phyloP scores from a whole-genome alignment of 2,113 vertebrate genomes.

The Hipposideros armiger region DNA sequence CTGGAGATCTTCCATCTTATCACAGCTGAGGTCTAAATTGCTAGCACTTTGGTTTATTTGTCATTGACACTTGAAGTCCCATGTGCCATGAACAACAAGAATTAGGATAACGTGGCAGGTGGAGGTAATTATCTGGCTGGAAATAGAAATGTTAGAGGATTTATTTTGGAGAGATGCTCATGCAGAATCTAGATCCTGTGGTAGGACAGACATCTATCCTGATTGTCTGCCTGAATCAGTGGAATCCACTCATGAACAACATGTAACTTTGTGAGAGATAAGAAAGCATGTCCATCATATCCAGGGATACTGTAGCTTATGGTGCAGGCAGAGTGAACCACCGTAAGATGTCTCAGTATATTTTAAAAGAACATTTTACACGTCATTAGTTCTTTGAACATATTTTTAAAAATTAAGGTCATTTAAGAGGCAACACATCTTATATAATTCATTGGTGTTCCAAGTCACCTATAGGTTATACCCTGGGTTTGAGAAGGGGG shows the following conservation, averaged over 20 bases:
- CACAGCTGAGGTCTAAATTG: constrained; percentile 13
- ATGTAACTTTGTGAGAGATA: background rate
- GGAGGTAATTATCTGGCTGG: background rate
- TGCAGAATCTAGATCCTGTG: constrained; percentile 4
- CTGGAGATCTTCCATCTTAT: constrained; percentile 62
- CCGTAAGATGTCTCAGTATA: background rate
- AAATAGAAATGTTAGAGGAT: constrained; percentile 39
- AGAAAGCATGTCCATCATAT: background rate
- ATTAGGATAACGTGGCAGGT: background rate
- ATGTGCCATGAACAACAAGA: background rate
- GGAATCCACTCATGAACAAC: background rate
- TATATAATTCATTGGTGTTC: background rate
- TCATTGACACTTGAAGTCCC: constrained; percentile 31
- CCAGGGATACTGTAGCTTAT: background rate
- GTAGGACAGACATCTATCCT: background rate
- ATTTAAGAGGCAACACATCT: constrained; percentile 31
- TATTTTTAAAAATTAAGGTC: background rate
- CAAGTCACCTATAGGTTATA: background rate
- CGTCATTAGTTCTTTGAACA: constrained; percentile 42
- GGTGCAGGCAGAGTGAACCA: background rate
- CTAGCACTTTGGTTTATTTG: constrained; percentile 43
- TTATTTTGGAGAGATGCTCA: constrained; percentile 17
- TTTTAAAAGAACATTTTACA: constrained; percentile 41
- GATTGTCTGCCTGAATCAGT: background rate
- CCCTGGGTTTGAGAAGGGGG: background rate